phyloP scores from a whole-genome alignment of 2,113 vertebrate species.

The Synodontis membranacea region DNA sequence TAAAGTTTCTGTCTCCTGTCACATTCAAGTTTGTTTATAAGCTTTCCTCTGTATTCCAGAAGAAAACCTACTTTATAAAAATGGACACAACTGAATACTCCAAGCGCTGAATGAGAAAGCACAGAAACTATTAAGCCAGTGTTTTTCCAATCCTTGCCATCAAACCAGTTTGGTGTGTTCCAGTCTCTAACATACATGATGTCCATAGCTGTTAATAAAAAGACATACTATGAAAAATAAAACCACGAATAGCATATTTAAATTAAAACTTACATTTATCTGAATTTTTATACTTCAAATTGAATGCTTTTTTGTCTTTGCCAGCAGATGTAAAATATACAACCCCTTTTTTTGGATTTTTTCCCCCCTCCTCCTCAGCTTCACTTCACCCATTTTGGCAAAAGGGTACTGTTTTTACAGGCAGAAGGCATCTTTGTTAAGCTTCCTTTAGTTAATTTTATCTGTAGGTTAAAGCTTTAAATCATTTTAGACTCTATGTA shows the following conservation, averaged over 20 bases:
- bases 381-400: not conserved
- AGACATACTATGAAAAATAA: too few relatives aligned
- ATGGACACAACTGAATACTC: slow-evolving; percentile 37
- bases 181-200: too few relatives aligned
- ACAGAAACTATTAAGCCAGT: not conserved
- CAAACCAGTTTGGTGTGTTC: too few relatives aligned
- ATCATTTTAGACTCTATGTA: not conserved
- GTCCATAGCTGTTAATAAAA: too few relatives aligned
- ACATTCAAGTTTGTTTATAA: slow-evolving; percentile 42
- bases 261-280: slow-evolving; percentile 36
- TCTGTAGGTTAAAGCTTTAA: not conserved
- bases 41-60: slow-evolving; percentile 47
- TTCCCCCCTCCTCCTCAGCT: not conserved
- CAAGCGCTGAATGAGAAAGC: slow-evolving; percentile 31
- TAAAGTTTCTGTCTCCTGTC: slow-evolving; percentile 39
- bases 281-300: slow-evolving; percentile 32
- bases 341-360: not conserved
- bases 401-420: not conserved
- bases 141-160: too few relatives aligned
- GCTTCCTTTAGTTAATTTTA: not conserved
- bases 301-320: slow-evolving; percentile 36
- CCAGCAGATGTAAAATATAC: not conserved
- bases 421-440: not conserved
- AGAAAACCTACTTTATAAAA: slow-evolving; percentile 47
- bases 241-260: too few relatives aligned